Conservation (phyloP, 2,888 invertebrate species). For the Lasioglossum lativentre region DNA sequence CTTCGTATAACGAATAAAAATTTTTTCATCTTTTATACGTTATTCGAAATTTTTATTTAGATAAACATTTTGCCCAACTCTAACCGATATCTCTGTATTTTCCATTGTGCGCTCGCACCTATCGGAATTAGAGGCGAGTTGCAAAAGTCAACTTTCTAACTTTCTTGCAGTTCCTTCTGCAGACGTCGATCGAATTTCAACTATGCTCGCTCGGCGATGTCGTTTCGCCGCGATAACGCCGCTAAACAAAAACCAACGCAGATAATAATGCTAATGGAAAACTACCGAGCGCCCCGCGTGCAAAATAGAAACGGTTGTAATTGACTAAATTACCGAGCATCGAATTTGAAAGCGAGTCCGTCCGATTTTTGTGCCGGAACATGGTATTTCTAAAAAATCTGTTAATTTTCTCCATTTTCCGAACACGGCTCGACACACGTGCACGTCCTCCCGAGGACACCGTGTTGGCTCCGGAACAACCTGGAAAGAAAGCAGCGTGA, state of each 20-base stretch:
- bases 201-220: background rate
- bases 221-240: constrained; percentile 12
- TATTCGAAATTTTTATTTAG: too few species aligned
- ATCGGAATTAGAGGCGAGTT: background rate
- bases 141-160: background rate
- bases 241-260: background rate
- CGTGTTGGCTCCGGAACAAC: background rate
- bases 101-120: too few species aligned
- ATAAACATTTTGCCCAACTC: too few species aligned
- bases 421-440: too few species aligned
- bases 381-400: too few species aligned
- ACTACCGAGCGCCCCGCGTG: constrained; percentile 17
- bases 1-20: too few species aligned
- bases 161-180: background rate
- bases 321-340: too few species aligned
- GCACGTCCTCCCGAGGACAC: background rate
- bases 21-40: too few species aligned
- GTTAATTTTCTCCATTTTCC: background rate
- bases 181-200: background rate
- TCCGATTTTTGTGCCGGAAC: too few species aligned
- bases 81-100: too few species aligned
- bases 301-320: background rate
- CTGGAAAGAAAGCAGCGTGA: background rate
- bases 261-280: constrained; percentile 34
- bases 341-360: too few species aligned